Conservation (phyloP, 2,113 vertebrate species). For the Pteruthius melanotis region DNA sequence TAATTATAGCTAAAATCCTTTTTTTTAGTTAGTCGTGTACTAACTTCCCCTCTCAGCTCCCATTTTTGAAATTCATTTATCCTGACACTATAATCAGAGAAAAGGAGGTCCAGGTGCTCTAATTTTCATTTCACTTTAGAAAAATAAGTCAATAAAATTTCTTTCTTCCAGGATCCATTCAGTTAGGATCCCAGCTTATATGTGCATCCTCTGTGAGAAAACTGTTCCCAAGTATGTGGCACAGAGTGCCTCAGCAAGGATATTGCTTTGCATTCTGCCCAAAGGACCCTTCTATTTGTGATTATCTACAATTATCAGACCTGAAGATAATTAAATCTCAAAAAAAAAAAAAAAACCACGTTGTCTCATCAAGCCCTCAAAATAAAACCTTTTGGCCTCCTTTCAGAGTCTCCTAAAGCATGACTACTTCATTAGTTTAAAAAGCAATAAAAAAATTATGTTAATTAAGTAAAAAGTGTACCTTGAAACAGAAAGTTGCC, state of each 20-base stretch:
- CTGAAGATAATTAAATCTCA: not conserved
- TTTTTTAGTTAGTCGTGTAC: not conserved
- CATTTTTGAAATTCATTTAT: not conserved
- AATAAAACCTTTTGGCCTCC: not conserved
- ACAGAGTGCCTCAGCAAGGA: not conserved
- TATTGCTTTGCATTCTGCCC: not conserved
- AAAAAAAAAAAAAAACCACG: fast-evolving
- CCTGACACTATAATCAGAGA: not conserved
- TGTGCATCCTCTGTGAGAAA: not conserved
- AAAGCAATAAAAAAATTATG: not conserved
- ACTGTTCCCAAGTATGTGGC: fast-evolving
- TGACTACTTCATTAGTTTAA: not conserved
- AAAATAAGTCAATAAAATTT: not conserved
- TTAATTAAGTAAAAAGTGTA: not conserved
- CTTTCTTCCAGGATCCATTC: not conserved
- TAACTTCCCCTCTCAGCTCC: not conserved
- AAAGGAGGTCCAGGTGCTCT: not conserved
- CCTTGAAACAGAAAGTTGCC: not conserved
- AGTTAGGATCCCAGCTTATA: not conserved
- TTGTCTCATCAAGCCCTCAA: not conserved
- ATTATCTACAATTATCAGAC: not conserved
- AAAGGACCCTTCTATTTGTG: not conserved
- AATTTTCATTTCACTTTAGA: not conserved
- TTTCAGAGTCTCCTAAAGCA: not conserved
- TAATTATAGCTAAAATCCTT: not conserved